Percentiles rank a stretch among this genome's conserved stretches.
These are phyloP conservation scores for Anas platyrhynchos DNA, from an alignment of 2,113 vertebrate genomes.

Conservation along the genomic window DNA sequence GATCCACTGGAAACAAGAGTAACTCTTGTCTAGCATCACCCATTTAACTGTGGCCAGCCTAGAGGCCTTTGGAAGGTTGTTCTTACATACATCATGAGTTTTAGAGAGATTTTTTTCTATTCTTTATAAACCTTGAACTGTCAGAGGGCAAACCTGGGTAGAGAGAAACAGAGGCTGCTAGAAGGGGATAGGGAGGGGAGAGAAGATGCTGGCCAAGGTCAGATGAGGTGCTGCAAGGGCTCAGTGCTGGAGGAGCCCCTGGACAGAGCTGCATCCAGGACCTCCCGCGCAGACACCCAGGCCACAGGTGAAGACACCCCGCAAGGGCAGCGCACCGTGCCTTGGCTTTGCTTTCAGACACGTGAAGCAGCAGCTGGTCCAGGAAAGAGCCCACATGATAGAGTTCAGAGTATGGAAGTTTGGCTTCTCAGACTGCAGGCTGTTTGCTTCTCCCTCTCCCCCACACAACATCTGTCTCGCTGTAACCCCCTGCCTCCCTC, in stretches of 20 bases:
- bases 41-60: neutral
- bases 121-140: neutral
- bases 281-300: accelerated
- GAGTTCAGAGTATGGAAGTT: accelerated
- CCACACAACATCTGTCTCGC: neutral
- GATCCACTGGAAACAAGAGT: neutral
- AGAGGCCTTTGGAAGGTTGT: neutral
- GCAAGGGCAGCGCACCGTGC: accelerated
- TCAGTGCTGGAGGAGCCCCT: neutral
- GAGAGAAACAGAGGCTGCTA: neutral
- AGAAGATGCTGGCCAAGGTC: neutral
- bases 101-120: neutral
- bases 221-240: neutral
- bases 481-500: neutral
- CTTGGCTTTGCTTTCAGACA: neutral
- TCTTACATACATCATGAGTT: neutral
- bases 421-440: neutral
- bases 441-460: neutral
- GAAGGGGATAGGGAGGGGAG: neutral
- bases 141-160: neutral
- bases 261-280: neutral
- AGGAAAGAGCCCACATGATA: neutral
- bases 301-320: neutral
- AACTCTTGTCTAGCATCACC: neutral
- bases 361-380: neutral